Evolutionary conservation across 2,888 invertebrate species (phyloP).

Genomic region (Metopia argyrocephala): DNA sequence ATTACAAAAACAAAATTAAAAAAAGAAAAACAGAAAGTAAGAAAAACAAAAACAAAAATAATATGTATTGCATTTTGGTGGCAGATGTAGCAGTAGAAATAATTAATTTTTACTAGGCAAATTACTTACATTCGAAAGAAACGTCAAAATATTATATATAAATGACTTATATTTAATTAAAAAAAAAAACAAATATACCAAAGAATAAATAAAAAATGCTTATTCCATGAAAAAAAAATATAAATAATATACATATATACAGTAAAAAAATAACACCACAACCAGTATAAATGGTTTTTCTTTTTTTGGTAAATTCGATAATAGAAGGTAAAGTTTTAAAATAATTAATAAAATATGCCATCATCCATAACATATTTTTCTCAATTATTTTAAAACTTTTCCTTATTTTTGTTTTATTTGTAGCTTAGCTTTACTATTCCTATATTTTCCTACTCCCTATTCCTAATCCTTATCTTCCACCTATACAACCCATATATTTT

Average conservation of each 20-base stretch:
- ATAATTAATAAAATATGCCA: conserved; percentile 20
- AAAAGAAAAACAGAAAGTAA: conserved; percentile 26
- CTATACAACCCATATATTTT: neutral
- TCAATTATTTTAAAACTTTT: conserved; percentile 49
- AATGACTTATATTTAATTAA: conserved; percentile 60
- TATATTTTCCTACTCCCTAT: neutral
- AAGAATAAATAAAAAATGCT: conserved; percentile 63
- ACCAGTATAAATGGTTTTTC: conserved; percentile 36
- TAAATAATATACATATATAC: conserved; percentile 22
- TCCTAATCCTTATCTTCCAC: neutral
- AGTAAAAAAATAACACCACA: conserved; percentile 59
- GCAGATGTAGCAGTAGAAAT: conserved; percentile 65
- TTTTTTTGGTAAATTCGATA: conserved; percentile 32
- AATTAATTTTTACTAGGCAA: conserved; percentile 64
- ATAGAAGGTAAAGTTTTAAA: conserved; percentile 21
- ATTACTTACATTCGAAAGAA: conserved; percentile 61
- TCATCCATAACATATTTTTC: no score
- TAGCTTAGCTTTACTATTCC: conserved; percentile 2
- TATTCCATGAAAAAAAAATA: conserved; percentile 49
- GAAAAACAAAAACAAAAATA: conserved; percentile 35
- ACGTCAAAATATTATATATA: conserved; percentile 62
- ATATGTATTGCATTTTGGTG: conserved; percentile 65
- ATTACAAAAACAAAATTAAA: conserved; percentile 43
- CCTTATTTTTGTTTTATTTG: conserved; percentile 39
- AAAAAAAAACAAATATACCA: conserved; percentile 60